A percentile compares a stretch with the other conserved stretches of the same genome.
These are phyloP conservation scores for Phaedon cochleariae DNA, from an alignment of 2,888 invertebrate species.

Conservation along the genomic window DNA sequence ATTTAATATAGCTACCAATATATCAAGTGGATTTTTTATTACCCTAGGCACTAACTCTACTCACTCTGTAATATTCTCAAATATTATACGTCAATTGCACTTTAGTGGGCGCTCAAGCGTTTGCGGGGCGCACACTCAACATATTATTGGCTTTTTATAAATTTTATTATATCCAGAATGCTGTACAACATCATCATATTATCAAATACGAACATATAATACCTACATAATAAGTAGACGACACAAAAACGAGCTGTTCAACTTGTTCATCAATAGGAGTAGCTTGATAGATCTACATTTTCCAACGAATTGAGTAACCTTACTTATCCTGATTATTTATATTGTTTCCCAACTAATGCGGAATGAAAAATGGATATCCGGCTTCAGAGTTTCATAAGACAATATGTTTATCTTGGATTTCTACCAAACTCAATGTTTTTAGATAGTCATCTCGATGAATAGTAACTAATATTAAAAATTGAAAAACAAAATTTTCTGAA, in stretches of 20 bases:
- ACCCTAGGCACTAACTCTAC: too few relatives aligned
- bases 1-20: too few relatives aligned
- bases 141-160: conserved; percentile 44
- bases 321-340: too few relatives aligned
- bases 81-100: conserved; percentile 38
- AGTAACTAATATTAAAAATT: too few relatives aligned
- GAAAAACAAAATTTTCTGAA: too few relatives aligned
- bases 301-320: not conserved
- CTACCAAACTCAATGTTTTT: too few relatives aligned
- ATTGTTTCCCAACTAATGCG: too few relatives aligned
- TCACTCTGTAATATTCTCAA: conserved; percentile 9
- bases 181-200: conserved; percentile 39
- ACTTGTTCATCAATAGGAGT: not conserved
- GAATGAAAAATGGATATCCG: too few relatives aligned
- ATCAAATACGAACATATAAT: conserved; percentile 42
- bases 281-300: not conserved
- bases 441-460: too few relatives aligned
- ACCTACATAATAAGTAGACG: conserved; percentile 30
- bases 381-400: too few relatives aligned
- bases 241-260: conserved; percentile 23
- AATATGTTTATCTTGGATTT: too few relatives aligned
- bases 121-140: conserved; percentile 52
- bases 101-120: conserved; percentile 53
- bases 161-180: conserved; percentile 46
- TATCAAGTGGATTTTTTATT: too few relatives aligned